Conservation (phyloP, 1,140 invertebrate genomes). For the Drosophila teissieri region DNA sequence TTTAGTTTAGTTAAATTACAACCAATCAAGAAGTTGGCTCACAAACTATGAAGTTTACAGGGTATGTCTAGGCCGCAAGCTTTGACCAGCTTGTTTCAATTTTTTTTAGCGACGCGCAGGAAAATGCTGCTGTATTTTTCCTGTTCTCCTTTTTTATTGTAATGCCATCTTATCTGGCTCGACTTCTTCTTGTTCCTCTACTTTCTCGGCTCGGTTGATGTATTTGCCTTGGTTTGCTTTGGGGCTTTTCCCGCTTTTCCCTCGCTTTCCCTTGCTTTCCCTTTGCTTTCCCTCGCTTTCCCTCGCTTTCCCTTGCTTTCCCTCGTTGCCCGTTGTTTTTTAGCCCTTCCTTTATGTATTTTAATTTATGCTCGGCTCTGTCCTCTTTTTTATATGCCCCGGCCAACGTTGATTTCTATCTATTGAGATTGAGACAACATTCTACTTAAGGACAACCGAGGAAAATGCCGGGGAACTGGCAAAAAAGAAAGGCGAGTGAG, state of each 20-base stretch:
- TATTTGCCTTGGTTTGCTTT: slow-evolving; percentile 56
- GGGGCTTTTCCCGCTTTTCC: slow-evolving; percentile 1
- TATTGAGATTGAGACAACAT: slow-evolving; percentile 76
- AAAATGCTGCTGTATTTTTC: slow-evolving; percentile 26
- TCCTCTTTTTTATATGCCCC: slow-evolving; percentile 38
- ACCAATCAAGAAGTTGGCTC: too few species aligned
- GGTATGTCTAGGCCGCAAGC: not conserved
- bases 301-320: not conserved
- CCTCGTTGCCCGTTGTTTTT: too few species aligned
- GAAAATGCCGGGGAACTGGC: slow-evolving; percentile 13
- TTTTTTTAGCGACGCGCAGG: slow-evolving; percentile 8
- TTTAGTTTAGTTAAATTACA: too few species aligned
- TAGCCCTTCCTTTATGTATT: slow-evolving; percentile 78
- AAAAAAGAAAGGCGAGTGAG: slow-evolving; percentile 1
- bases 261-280: slow-evolving; percentile 24
- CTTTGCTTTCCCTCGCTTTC: slow-evolving; percentile 21
- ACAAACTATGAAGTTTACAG: not conserved
- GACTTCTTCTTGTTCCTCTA: slow-evolving; percentile 3
- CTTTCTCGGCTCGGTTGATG: slow-evolving; percentile 47
- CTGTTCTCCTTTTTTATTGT: slow-evolving; percentile 55
- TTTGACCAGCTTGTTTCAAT: not conserved
- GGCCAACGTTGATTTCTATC: slow-evolving; percentile 74
- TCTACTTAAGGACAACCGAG: slow-evolving; percentile 58
- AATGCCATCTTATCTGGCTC: slow-evolving; percentile 72
- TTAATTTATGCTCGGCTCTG: slow-evolving; percentile 73